These are phyloP conservation scores for Noctua janthina DNA, from an alignment of 2,888 invertebrate genomes.

Conservation along the genomic window DNA sequence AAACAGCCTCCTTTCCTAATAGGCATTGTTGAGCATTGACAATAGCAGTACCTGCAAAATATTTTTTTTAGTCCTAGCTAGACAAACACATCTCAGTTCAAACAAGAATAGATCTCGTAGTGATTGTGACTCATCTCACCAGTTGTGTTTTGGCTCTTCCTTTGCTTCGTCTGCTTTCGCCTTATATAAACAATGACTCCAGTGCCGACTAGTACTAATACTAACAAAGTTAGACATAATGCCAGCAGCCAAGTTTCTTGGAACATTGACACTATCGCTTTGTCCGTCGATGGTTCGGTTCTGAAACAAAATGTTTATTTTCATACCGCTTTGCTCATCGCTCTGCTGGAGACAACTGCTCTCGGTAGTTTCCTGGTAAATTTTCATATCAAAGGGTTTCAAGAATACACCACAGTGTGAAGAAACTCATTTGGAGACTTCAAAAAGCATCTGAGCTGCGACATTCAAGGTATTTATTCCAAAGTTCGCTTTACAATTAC, in stretches of 20 bases:
- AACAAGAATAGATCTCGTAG: conserved; percentile 21
- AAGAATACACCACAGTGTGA: conserved; percentile 1
- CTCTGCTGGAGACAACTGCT: conserved; percentile 62
- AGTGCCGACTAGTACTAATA: conserved; percentile 82
- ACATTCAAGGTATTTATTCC: neutral
- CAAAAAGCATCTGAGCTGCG: conserved; percentile 10
- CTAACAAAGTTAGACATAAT: conserved; percentile 84
- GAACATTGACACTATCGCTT: conserved; percentile 87
- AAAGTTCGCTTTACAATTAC: neutral
- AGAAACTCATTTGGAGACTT: conserved; percentile 14
- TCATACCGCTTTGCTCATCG: conserved; percentile 24
- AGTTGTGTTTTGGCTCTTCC: conserved; percentile 84
- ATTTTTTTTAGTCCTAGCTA: conserved; percentile 31
- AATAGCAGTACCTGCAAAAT: conserved; percentile 80
- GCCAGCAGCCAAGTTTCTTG: conserved; percentile 88
- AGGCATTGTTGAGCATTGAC: conserved; percentile 87
- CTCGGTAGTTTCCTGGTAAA: conserved; percentile 24
- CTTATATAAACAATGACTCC: conserved; percentile 84
- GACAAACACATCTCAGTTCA: conserved; percentile 26
- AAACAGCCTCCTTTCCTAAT: conserved; percentile 87
- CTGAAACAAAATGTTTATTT: conserved; percentile 78
- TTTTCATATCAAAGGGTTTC: conserved; percentile 5
- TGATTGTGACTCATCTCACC: conserved; percentile 73
- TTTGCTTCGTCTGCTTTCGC: conserved; percentile 83
- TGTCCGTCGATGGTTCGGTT: conserved; percentile 88